These are phyloP conservation scores for Limnephilus auricula DNA, from an alignment of 2,888 invertebrate species.

Conservation along the genomic window DNA sequence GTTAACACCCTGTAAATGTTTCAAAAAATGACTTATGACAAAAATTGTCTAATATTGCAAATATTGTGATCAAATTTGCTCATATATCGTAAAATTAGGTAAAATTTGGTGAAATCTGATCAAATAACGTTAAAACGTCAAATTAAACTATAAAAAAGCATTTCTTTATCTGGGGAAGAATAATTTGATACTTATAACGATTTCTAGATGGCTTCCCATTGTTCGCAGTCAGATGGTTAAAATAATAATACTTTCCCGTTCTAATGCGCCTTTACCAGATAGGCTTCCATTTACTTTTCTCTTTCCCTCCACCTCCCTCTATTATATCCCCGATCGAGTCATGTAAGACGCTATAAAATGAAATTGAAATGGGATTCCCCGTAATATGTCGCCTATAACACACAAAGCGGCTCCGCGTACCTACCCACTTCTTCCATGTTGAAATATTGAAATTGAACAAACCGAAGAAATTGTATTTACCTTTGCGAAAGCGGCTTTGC, in stretches of 20 bases:
- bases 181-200: neutral
- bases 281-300: slow-evolving; percentile 3
- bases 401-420: neutral
- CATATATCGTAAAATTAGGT: too few species aligned
- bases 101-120: too few species aligned
- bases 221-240: neutral
- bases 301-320: neutral
- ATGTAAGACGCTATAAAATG: slow-evolving; percentile 24
- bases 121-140: too few species aligned
- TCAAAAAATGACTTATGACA: too few species aligned
- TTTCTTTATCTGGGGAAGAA: too few species aligned
- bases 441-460: slow-evolving; percentile 36
- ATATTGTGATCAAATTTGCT: too few species aligned
- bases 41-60: too few species aligned
- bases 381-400: neutral
- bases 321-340: slow-evolving; percentile 9
- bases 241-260: neutral
- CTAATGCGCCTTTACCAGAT: neutral
- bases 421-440: neutral
- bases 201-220: neutral
- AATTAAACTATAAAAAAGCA: too few species aligned
- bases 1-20: too few species aligned
- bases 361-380: slow-evolving; percentile 34
- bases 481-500: neutral
- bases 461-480: slow-evolving; percentile 26